Conservation (phyloP, 1,140 invertebrate species). For the Halictus rubicundus region DNA sequence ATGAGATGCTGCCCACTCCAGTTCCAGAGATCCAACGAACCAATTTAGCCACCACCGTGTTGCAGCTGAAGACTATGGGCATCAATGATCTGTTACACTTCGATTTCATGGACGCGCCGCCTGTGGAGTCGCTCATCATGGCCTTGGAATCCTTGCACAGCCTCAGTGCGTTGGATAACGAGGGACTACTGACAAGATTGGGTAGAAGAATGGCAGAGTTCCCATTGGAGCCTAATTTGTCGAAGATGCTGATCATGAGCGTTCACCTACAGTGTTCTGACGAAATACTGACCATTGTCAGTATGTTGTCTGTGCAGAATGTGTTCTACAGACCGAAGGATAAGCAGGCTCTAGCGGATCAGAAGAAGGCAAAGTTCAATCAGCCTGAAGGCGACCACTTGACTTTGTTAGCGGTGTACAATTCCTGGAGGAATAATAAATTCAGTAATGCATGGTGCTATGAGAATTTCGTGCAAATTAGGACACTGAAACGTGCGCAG, state of each 20-base stretch:
- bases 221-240: constrained; percentile 98
- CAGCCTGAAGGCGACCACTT: constrained; percentile 99
- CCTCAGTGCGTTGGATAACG: constrained; percentile 97
- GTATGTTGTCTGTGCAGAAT: constrained; percentile 99
- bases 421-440: constrained; percentile 99
- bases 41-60: constrained; percentile 96
- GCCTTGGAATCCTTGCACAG: constrained; percentile 98
- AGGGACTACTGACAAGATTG: constrained; percentile 95
- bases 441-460: constrained; percentile 99
- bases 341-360: constrained; percentile 98
- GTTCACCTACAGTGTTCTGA: constrained; percentile 99
- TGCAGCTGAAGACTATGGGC: constrained; percentile 99
- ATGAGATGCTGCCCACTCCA: constrained; percentile 99
- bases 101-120: constrained; percentile 99
- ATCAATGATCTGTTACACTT: constrained; percentile 99
- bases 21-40: constrained; percentile 99
- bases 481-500: constrained; percentile 97
- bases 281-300: constrained; percentile 98
- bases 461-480: constrained; percentile 99
- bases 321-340: constrained; percentile 99
- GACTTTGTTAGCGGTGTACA: constrained; percentile 98
- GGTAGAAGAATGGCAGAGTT: constrained; percentile 99
- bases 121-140: constrained; percentile 97
- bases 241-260: constrained; percentile 99
- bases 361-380: constrained; percentile 99